Base-by-base conservation (phyloP, 2,888 invertebrate genomes). In the Drosophila kuntzei region DNA sequence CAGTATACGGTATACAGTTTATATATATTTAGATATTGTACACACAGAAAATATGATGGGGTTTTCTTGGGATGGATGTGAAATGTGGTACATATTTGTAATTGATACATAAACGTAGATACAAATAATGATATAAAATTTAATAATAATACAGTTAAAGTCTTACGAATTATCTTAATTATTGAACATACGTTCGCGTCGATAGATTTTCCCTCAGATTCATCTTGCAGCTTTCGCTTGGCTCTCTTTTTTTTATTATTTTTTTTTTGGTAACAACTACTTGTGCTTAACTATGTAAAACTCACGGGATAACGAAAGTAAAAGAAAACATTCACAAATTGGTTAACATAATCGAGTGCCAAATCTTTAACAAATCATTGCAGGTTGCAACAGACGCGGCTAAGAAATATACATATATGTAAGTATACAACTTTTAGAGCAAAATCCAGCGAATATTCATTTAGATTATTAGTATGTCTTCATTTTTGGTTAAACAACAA, bases 91-190 rank as follows among this genome's bases (percentile, higher is more conserved):
- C 29, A 55, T 61, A 67, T 34, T 64, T 60, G 59, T 60, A 69
- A 62, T 76, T 63, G 44, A 59, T 71, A 85, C 65, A 55, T 46
- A 72, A 67, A 84, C 60, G 69, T 55, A 71, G 69, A 59, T 57
- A 66, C 55, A 72, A 57, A 61, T 54, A 76, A 54, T 71, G 29
- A 57, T 43, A 79, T 51, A 57, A 32, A 27, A 44, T 59, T 60
- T 60, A 63, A 64, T 51, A 74, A 66, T 63, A 50, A 46, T 46
- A 55, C 54, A 74, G 66, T 72, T 77, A 66, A 60, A 72, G 63
- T 74, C 83, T 89, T 83, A 83, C 39, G 43, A 62, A 59, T 70
- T 87, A 89, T 47, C 80, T 83, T 83, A 84, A 72, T 77, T 51
- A 59, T 66, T 71, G 65, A 73, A 65, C 58, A 65, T 73, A 34